Evolutionary conservation across 2,888 invertebrate species (phyloP).

Genomic region (Lydus trimaculatus): DNA sequence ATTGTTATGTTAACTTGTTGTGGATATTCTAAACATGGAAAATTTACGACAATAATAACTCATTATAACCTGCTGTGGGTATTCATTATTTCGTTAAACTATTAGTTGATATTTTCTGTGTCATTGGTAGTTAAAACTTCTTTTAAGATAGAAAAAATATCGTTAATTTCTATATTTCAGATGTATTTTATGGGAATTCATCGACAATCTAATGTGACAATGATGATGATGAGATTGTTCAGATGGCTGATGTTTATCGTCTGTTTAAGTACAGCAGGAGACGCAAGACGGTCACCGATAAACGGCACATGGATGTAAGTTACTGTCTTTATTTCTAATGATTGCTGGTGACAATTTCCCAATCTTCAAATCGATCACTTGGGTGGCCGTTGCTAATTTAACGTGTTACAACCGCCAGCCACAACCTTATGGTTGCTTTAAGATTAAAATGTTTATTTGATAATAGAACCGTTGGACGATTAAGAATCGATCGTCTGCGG

Average conservation of each 20-base stretch:
- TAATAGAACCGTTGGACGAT: too few relatives aligned
- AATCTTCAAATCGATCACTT: background rate
- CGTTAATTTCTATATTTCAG: background rate
- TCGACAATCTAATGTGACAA: constrained; percentile 32
- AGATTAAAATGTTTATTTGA: background rate
- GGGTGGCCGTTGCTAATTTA: background rate
- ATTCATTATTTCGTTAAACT: background rate
- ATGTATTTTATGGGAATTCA: background rate
- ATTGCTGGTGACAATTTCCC: background rate
- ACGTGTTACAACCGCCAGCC: background rate
- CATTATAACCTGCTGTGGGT: background rate
- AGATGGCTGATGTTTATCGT: constrained; percentile 43
- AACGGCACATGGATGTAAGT: constrained; percentile 55
- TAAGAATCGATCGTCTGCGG: too few relatives aligned
- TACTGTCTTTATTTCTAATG: background rate
- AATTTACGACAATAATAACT: constrained; percentile 5
- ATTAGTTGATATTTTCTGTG: constrained; percentile 3
- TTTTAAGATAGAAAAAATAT: background rate
- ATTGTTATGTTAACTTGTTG: constrained; percentile 2
- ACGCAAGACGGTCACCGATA: constrained; percentile 45
- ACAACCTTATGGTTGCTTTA: background rate
- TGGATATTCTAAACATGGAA: background rate
- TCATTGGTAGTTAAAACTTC: background rate
- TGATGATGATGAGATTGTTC: constrained; percentile 45
- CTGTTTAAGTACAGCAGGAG: constrained; percentile 45